Conservation (phyloP, 92 coral and sea anemone genomes). For the Umimayanthus kanabou region DNA sequence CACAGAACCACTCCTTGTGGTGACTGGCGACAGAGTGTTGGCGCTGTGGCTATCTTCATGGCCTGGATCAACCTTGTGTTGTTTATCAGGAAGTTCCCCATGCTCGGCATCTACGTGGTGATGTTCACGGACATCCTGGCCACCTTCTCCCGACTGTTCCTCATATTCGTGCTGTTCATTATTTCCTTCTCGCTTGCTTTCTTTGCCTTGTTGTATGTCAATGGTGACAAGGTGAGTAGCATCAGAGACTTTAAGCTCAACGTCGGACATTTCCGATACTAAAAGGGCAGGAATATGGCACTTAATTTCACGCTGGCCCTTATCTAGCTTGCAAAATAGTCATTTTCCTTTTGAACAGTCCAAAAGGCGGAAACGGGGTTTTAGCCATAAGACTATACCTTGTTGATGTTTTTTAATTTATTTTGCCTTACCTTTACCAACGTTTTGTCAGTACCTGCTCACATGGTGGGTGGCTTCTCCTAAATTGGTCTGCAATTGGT, state of each 20-base stretch:
- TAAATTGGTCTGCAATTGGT: too few species aligned
- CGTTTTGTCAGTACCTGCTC: too few species aligned
- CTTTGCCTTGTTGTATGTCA: slow-evolving; percentile 63
- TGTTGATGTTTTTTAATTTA: too few species aligned
- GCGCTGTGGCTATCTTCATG: slow-evolving; percentile 85
- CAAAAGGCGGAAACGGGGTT: too few species aligned
- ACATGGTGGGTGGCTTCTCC: too few species aligned
- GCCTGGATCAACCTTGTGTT: slow-evolving; percentile 87
- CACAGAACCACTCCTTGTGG: slow-evolving; percentile 43
- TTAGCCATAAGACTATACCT: too few species aligned
- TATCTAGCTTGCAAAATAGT: too few species aligned
- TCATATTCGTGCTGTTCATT: slow-evolving; percentile 76
- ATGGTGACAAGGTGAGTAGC: slow-evolving; percentile 35
- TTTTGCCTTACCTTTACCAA: too few species aligned
- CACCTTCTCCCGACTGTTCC: slow-evolving; percentile 77
- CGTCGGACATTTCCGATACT: neutral
- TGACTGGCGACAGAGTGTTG: slow-evolving; percentile 71
- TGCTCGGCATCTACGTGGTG: slow-evolving; percentile 94
- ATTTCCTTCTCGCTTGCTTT: slow-evolving; percentile 87
- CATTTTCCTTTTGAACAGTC: too few species aligned
- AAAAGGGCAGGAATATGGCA: too few species aligned
- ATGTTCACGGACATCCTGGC: slow-evolving; percentile 90
- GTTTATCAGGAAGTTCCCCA: slow-evolving; percentile 92
- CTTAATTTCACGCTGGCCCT: too few species aligned
- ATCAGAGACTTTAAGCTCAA: neutral